Conservation (phyloP, 2,888 invertebrate species). For the Nomada fabriciana region DNA sequence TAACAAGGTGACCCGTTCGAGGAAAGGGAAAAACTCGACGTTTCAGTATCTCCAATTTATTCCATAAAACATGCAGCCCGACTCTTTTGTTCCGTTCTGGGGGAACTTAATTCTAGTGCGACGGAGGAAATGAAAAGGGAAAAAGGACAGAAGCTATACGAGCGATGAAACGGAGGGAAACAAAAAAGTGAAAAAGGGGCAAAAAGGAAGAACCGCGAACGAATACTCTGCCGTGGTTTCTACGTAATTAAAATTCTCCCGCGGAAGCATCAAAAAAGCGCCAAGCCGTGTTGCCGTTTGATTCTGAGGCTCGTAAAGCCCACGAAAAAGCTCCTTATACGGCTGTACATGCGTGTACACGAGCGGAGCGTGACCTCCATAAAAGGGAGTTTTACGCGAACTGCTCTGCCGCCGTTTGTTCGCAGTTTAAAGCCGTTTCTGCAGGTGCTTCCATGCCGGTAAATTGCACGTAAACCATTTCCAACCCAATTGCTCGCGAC, state of each 20-base stretch:
- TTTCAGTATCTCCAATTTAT: not conserved
- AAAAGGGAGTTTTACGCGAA: slow-evolving; percentile 61
- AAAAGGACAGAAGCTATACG: not conserved
- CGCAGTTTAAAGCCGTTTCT: slow-evolving; percentile 56
- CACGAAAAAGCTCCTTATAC: slow-evolving; percentile 61
- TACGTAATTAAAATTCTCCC: slow-evolving; percentile 62
- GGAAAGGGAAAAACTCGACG: too few relatives aligned
- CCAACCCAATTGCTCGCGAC: slow-evolving; percentile 40
- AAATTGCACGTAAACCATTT: slow-evolving; percentile 56
- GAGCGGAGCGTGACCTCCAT: slow-evolving; percentile 50
- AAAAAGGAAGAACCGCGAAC: slow-evolving; percentile 9
- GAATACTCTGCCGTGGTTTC: slow-evolving; percentile 35
- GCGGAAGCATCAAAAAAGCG: slow-evolving; percentile 49
- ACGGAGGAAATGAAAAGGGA: not conserved
- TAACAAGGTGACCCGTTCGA: not conserved
- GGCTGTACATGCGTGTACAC: slow-evolving; percentile 6
- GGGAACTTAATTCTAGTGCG: not conserved
- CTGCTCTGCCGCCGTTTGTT: slow-evolving; percentile 48
- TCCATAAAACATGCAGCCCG: not conserved
- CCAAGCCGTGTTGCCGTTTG: slow-evolving; percentile 54
- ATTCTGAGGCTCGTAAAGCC: slow-evolving; percentile 51
- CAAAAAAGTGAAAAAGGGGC: not conserved
- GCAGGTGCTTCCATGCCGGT: slow-evolving; percentile 52
- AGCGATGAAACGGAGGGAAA: not conserved
- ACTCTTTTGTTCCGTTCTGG: slow-evolving; percentile 4